A percentile compares a stretch with the other conserved stretches of the same genome.
These are phyloP conservation scores for Chloroceryle aenea DNA, from an alignment of 2,113 vertebrate genomes.

Conservation along the genomic window DNA sequence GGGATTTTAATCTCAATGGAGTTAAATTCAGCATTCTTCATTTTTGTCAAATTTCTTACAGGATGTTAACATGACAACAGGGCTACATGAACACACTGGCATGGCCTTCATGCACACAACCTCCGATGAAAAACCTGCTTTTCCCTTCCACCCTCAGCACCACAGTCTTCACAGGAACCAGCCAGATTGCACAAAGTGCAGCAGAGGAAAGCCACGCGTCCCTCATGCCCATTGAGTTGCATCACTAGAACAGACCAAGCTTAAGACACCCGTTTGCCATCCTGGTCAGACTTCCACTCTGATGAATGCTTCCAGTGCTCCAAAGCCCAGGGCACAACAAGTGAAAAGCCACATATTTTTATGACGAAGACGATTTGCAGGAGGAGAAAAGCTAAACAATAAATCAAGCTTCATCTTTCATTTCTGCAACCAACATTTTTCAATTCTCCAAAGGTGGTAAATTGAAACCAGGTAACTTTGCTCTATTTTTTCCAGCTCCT, in stretches of 20 bases:
- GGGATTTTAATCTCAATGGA: neutral
- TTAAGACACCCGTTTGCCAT: neutral
- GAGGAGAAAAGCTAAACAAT: neutral
- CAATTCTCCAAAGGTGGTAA: neutral
- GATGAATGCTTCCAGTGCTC: neutral
- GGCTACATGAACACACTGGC: neutral
- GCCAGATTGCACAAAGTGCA: rapidly evolving
- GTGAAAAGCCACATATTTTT: neutral
- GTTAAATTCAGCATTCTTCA: neutral
- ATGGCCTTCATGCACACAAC: neutral
- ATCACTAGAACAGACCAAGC: neutral
- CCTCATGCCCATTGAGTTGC: rapidly evolving
- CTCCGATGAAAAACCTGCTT: neutral
- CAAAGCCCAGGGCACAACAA: neutral
- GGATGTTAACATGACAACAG: neutral
- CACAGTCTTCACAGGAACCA: neutral
- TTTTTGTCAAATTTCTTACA: neutral
- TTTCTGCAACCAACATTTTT: neutral
- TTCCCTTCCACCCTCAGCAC: neutral
- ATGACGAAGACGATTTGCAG: neutral
- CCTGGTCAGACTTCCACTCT: neutral
- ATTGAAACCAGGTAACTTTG: neutral
- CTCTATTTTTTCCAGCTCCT: neutral
- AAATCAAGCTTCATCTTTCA: neutral
- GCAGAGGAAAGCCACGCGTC: neutral